These are phyloP conservation scores for Mus caroli DNA, from an alignment of 2,797 vertebrate genomes.

Conservation along the genomic window DNA sequence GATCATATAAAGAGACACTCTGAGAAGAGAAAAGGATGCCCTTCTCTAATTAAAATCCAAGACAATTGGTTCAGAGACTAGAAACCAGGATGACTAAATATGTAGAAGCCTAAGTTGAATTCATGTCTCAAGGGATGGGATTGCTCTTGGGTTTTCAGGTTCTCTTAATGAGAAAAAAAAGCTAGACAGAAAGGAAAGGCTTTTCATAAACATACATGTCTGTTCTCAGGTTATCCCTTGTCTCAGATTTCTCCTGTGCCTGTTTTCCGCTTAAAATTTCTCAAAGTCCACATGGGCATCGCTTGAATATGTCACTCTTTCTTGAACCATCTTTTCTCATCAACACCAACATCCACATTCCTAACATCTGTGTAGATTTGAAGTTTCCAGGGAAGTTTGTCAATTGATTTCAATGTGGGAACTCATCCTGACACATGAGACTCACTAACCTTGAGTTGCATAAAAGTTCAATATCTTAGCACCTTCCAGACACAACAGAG, in stretches of 20 bases:
- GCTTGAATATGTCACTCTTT: not conserved
- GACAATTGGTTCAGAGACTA: not conserved
- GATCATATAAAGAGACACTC: not conserved
- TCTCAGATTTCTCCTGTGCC: not conserved
- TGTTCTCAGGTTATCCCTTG: too few relatives aligned
- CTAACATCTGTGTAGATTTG: not conserved
- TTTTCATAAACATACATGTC: not conserved
- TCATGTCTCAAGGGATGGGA: not conserved
- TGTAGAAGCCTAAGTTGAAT: not conserved
- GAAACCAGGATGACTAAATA: not conserved
- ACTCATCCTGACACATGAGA: not conserved
- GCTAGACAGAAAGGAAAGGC: not conserved
- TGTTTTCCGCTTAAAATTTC: not conserved
- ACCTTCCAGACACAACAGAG: too few relatives aligned
- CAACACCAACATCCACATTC: not conserved
- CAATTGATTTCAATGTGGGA: not conserved
- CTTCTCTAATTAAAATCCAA: not conserved
- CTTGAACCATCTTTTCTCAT: not conserved
- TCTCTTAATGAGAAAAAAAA: not conserved
- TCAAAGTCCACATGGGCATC: not conserved
- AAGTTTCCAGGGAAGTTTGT: not conserved
- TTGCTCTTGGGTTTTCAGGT: constrained; percentile 24
- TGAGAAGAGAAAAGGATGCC: not conserved
- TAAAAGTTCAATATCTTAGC: not conserved
- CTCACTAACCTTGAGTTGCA: not conserved